Percentiles rank a stretch among this genome's conserved stretches.
Evolutionary conservation across 1,140 invertebrate genomes (phyloP).

Genomic region (Drosophila fuyamai): DNA sequence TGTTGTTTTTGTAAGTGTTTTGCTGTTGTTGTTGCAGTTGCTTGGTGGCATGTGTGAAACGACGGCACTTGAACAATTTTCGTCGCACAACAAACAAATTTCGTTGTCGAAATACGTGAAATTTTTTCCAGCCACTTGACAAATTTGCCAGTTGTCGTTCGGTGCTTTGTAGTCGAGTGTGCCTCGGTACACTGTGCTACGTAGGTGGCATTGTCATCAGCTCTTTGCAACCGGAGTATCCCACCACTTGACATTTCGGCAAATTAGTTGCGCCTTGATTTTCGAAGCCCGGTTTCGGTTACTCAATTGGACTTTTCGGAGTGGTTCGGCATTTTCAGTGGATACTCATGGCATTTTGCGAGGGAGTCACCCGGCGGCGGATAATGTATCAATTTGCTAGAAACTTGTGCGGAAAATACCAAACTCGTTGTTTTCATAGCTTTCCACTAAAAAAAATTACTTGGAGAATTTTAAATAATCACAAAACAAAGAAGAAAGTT

Average conservation of each 20-base stretch:
- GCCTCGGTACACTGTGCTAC: conserved; percentile 31
- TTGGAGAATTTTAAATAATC: not conserved
- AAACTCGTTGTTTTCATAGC: not conserved
- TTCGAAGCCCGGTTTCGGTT: conserved; percentile 29
- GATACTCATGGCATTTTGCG: not conserved
- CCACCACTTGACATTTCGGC: conserved; percentile 52
- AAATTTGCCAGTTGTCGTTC: conserved; percentile 48
- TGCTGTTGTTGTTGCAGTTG: conserved; percentile 8
- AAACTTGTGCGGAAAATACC: not conserved
- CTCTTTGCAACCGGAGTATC: conserved; percentile 44
- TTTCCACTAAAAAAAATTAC: not conserved
- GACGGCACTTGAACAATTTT: conserved; percentile 41
- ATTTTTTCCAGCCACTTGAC: conserved; percentile 60
- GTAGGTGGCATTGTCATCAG: conserved; percentile 48
- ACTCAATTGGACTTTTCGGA: conserved; percentile 17
- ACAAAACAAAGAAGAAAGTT: too few relatives aligned
- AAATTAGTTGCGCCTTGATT: conserved; percentile 62
- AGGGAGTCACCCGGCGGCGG: not conserved
- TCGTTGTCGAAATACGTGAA: conserved; percentile 55
- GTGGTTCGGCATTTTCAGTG: conserved; percentile 1
- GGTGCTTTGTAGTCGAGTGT: conserved; percentile 50
- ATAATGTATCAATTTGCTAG: conserved; percentile 29
- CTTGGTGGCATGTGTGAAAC: conserved; percentile 34
- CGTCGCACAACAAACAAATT: conserved; percentile 53
- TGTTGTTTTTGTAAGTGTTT: conserved; percentile 6